Percentiles rank a stretch among this genome's conserved stretches.
Conservation (phyloP, 2,113 vertebrate genomes). For the Rhinoderma darwinii region DNA sequence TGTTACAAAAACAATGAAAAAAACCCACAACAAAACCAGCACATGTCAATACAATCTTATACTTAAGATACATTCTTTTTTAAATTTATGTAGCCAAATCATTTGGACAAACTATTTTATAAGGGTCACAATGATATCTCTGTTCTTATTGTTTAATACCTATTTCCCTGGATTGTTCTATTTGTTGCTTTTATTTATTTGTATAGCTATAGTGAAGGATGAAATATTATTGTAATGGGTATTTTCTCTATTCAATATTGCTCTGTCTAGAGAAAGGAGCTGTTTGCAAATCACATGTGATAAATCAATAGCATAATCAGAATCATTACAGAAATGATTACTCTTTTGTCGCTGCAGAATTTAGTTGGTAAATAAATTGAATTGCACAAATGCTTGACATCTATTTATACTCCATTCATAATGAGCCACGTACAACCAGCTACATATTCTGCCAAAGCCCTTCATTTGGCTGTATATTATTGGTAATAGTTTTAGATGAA, state of each 20-base stretch:
- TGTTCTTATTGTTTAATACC: neutral
- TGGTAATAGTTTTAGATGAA: neutral
- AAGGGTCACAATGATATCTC: too few species aligned
- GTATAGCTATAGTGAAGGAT: neutral
- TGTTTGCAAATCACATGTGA: neutral
- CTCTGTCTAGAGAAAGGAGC: neutral
- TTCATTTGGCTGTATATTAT: neutral
- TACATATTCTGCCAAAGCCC: neutral
- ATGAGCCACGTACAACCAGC: neutral
- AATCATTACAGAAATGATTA: neutral
- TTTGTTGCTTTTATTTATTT: neutral
- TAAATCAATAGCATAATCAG: constrained; percentile 10
- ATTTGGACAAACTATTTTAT: too few species aligned
- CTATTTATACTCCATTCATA: neutral
- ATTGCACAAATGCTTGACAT: neutral
- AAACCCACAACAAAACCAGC: too few species aligned
- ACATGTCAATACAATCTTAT: too few species aligned
- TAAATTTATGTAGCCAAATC: too few species aligned
- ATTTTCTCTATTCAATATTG: neutral
- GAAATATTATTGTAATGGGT: neutral
- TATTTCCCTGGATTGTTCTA: neutral
- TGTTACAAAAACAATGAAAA: too few species aligned
- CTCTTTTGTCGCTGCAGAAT: neutral
- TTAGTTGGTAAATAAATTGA: constrained; percentile 2
- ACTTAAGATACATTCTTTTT: too few species aligned